phyloP scores from a whole-genome alignment of 2,797 vertebrate genomes.

The Anomalospiza imberbis region DNA sequence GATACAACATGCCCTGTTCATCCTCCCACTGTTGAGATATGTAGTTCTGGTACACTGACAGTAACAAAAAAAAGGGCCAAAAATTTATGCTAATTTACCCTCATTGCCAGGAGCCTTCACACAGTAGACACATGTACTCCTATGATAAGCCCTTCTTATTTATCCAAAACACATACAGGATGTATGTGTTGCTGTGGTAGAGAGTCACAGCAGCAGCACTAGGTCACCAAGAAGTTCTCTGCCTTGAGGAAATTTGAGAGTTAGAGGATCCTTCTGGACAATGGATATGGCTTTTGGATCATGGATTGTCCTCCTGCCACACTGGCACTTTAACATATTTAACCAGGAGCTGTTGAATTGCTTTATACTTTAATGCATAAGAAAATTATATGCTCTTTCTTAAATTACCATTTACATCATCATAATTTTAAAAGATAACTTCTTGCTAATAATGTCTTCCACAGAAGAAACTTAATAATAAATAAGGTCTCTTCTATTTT shows the following conservation, averaged over 20 bases:
- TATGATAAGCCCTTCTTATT: not conserved
- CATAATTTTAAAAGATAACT: not conserved
- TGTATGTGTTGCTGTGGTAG: not conserved
- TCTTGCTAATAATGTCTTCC: not conserved
- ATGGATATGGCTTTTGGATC: not conserved
- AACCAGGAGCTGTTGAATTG: not conserved
- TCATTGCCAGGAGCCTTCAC: not conserved
- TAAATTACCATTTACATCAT: not conserved
- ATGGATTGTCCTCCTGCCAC: not conserved
- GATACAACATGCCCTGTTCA: not conserved
- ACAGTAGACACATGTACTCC: not conserved
- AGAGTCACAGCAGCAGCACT: not conserved
- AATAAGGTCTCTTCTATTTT: not conserved
- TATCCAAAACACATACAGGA: not conserved
- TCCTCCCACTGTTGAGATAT: not conserved
- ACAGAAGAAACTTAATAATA: not conserved
- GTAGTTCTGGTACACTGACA: not conserved
- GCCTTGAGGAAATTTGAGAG: not conserved
- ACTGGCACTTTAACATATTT: not conserved
- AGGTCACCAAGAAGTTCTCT: not conserved
- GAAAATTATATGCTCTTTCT: not conserved
- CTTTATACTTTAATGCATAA: not conserved
- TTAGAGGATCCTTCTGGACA: not conserved
- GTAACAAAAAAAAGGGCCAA: not conserved
- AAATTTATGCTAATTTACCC: not conserved